These are phyloP conservation scores for Anguilla pacifica DNA, from an alignment of 2,797 vertebrate species.

Conservation along the genomic window DNA sequence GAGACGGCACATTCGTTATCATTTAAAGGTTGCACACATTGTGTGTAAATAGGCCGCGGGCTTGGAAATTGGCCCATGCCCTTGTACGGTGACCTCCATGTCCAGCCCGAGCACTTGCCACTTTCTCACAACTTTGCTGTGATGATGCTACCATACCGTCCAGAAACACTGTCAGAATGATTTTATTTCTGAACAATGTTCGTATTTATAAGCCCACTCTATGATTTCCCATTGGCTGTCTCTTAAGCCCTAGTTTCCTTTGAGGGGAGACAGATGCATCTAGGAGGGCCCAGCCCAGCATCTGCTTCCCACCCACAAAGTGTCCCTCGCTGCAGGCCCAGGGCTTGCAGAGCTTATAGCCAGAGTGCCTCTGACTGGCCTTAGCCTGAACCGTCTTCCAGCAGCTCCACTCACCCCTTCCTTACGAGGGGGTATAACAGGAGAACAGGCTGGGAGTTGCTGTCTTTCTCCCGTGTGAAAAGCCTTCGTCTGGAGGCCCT, in stretches of 20 bases:
- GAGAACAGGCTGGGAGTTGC: background rate
- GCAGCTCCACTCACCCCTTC: background rate
- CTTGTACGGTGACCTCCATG: background rate
- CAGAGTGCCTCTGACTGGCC: background rate
- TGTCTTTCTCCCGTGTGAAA: slow-evolving; percentile 7
- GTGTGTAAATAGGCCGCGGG: background rate
- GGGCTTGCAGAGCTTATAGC: background rate
- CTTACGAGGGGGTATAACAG: background rate
- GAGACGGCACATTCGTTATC: background rate
- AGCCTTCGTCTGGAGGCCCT: background rate
- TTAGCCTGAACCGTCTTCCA: too few relatives aligned
- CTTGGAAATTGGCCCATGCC: background rate
- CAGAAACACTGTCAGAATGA: background rate
- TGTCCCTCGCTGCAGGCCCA: background rate
- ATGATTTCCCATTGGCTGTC: background rate
- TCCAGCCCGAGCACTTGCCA: background rate
- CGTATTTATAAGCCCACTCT: background rate
- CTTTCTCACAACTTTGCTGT: background rate
- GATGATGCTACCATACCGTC: background rate
- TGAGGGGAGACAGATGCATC: background rate
- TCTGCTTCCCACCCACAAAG: background rate
- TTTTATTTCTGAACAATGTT: background rate
- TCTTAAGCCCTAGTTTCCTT: background rate
- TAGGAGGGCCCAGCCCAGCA: background rate
- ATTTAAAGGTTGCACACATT: background rate